Conservation (phyloP, 2,113 vertebrate genomes). For the Periophthalmus modestus region DNA sequence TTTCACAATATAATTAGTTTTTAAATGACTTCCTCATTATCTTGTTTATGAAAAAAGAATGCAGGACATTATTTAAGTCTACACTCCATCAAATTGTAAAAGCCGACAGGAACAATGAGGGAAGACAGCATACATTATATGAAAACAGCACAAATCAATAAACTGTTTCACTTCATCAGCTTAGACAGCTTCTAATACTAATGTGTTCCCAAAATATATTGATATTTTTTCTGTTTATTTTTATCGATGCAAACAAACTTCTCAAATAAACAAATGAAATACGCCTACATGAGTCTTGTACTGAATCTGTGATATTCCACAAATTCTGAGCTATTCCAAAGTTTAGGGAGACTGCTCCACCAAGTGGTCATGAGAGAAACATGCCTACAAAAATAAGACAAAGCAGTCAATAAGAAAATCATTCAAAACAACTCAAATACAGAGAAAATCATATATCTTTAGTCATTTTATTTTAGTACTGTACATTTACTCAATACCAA, state of each 20-base stretch:
- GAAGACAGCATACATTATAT: neutral
- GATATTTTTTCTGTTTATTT: neutral
- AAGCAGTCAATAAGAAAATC: neutral
- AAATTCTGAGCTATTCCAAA: neutral
- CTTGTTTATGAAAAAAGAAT: neutral
- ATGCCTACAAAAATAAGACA: neutral
- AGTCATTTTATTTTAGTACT: neutral
- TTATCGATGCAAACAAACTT: neutral
- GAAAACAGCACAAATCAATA: neutral
- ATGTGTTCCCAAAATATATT: too few species aligned
- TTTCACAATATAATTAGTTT: neutral
- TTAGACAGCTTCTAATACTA: neutral
- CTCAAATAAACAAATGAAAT: neutral
- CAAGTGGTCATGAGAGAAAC: neutral
- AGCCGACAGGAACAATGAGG: neutral
- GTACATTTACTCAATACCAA: too few species aligned
- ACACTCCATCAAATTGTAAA: neutral
- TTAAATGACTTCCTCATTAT: neutral
- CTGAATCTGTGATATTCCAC: too few species aligned
- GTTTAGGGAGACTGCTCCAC: neutral
- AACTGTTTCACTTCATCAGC: neutral
- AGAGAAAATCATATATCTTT: neutral
- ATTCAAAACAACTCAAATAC: neutral
- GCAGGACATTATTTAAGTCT: neutral
- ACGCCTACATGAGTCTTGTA: too few species aligned